Percentiles rank a stretch among this genome's conserved stretches.
These are phyloP conservation scores for Limonius californicus DNA, from an alignment of 1,140 invertebrate genomes.

Conservation along the genomic window DNA sequence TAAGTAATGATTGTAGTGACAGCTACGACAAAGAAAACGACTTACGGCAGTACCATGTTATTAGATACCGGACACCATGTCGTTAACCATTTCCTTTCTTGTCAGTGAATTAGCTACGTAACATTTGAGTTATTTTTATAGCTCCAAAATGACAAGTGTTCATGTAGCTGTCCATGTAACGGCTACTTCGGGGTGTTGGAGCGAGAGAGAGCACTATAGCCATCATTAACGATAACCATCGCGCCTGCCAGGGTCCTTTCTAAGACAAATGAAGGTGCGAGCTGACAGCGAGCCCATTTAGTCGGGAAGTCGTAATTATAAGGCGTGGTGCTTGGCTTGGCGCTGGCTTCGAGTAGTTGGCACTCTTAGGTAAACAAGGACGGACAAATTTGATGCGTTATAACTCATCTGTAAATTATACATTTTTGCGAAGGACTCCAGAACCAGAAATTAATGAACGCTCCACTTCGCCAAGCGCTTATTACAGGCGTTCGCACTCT, in stretches of 20 bases:
- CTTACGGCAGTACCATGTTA: constrained; percentile 5
- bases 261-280: constrained; percentile 47
- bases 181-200: constrained; percentile 27
- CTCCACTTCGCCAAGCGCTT: constrained; percentile 4
- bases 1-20: constrained; percentile 8
- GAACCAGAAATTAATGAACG: constrained; percentile 20
- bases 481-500: constrained; percentile 4
- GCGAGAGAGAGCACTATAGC: constrained; percentile 27
- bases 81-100: constrained; percentile 19
- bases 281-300: constrained; percentile 46
- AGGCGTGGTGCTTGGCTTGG: constrained; percentile 44
- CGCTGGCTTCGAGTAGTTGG: constrained; percentile 25
- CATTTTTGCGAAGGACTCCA: constrained; percentile 17
- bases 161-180: constrained; percentile 31
- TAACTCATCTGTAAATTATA: constrained; percentile 18
- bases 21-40: constrained; percentile 8
- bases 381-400: constrained; percentile 17
- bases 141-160: constrained; percentile 32
- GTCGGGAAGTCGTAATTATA: constrained; percentile 47
- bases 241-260: constrained; percentile 37
- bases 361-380: constrained; percentile 37
- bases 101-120: constrained; percentile 31
- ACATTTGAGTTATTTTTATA: constrained; percentile 40
- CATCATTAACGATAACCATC: constrained; percentile 44
- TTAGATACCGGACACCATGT: constrained; percentile 12